Percentiles rank a stretch among this genome's conserved stretches.
phyloP scores from a whole-genome alignment of 2,113 vertebrate species.

The Phyllopteryx taeniolatus region DNA sequence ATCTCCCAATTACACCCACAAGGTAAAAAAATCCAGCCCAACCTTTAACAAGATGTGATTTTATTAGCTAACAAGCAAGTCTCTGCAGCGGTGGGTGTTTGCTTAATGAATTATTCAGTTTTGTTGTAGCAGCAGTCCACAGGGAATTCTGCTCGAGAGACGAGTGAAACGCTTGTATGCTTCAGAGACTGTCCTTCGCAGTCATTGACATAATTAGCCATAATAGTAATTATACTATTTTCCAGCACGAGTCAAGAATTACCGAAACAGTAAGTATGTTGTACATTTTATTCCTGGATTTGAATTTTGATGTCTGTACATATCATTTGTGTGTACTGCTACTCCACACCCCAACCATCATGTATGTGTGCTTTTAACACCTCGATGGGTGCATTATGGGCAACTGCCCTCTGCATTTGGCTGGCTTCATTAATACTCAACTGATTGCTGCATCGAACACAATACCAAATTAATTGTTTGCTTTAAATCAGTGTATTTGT shows the following conservation, averaged over 20 bases:
- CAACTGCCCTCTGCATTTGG: not conserved
- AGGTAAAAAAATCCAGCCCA: constrained; percentile 45
- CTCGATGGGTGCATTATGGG: not conserved
- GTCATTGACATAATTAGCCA: constrained; percentile 60
- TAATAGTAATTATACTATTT: constrained; percentile 61
- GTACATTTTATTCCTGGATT: constrained; percentile 4
- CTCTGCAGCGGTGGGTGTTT: constrained; percentile 55
- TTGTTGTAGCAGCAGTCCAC: constrained; percentile 48
- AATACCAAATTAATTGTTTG: not conserved
- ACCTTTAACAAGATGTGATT: constrained; percentile 69
- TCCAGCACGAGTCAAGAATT: constrained; percentile 46
- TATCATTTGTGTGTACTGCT: constrained; percentile 1
- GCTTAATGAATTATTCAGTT: constrained; percentile 69
- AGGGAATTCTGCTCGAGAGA: constrained; percentile 21
- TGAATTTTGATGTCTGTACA: constrained; percentile 8
- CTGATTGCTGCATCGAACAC: not conserved
- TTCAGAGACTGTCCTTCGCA: constrained; percentile 38
- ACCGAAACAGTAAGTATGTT: constrained; percentile 40
- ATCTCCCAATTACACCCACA: constrained; percentile 31
- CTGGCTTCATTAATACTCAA: not conserved
- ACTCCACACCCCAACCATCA: constrained; percentile 16
- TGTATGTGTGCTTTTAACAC: constrained; percentile 7
- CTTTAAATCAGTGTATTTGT: not conserved
- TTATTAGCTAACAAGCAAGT: constrained; percentile 71
- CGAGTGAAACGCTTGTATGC: constrained; percentile 35